Base-by-base conservation (phyloP, 2,888 invertebrate genomes). In the Drosophila limbata region DNA sequence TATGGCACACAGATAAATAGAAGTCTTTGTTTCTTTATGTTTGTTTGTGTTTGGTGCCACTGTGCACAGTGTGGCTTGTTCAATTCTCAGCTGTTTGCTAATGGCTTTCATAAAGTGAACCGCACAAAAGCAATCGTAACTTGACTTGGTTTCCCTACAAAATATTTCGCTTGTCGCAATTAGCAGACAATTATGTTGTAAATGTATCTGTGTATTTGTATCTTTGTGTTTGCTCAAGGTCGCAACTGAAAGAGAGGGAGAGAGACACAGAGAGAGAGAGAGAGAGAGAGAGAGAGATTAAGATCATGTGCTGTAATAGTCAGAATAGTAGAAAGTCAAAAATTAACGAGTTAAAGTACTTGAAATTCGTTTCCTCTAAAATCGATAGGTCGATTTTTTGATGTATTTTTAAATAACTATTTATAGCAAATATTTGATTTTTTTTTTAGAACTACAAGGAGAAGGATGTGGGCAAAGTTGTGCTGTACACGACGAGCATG, bases 401-500 rank as follows among this genome's bases (percentile, higher is more conserved):
- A 5, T 25, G 21, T 25, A 25, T 25, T 25, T 25, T 25, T 25
- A 25, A 3, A 25, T 25, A 5, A 4, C 3, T 19, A 2, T 19
- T 19, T 19, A 19, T 19, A 19, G 1, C 19, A 4, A 4, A 25
- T 25, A 25, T 25, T 25, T 25, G 1, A 25, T 25, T 8, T 5
- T 44, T 45, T 10, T 40, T 31, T 81, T 95, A 98, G 98, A 97
- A 95, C 91, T 98, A 97, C 94, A 96, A 96, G 93, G 96, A 97
- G 92, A 96, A 96, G 91, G 99, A 99, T 91, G 95, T 95, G 44
- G 98, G 98, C 28, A 97, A 97, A 92, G 97, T 99, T 17, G 97
- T 99, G 3, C 94, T 99, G 2, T 99, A 98, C 93, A 96, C 97
- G 63, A 98, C 98, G 6, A 97, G 98, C 42, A 97, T 98, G 96